A percentile compares a stretch with the other conserved stretches of the same genome.
Evolutionary conservation across 2,888 invertebrate genomes (phyloP).

Genomic region (Sarcophaga rosellei): DNA sequence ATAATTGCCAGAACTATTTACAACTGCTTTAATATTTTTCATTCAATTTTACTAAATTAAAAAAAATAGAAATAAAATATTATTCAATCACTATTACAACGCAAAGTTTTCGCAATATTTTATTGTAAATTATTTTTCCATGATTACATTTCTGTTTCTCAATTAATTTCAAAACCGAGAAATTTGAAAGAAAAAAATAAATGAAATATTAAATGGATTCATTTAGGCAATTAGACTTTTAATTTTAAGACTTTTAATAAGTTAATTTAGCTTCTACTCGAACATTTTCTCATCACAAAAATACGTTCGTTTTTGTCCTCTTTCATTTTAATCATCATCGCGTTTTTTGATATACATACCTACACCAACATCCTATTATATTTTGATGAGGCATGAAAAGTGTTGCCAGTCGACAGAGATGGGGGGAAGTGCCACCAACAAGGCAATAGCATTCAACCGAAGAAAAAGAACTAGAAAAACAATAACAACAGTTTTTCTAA

Average conservation of each 20-base stretch:
- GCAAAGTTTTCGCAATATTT: too few species aligned
- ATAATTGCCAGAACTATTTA: too few species aligned
- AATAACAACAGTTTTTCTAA: conserved; percentile 29
- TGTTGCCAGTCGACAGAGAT: conserved; percentile 53
- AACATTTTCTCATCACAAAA: conserved; percentile 46
- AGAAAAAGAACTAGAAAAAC: conserved; percentile 25
- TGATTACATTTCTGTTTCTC: too few species aligned
- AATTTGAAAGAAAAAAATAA: neutral
- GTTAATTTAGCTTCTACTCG: conserved; percentile 51
- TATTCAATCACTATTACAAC: too few species aligned
- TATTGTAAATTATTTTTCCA: too few species aligned
- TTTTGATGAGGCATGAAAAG: conserved; percentile 67
- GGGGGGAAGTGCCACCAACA: conserved; percentile 48
- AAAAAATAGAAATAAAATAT: too few species aligned
- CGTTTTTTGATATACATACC: neutral
- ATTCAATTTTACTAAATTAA: too few species aligned
- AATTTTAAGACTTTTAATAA: conserved; percentile 54
- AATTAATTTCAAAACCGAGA: too few species aligned
- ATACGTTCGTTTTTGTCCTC: neutral
- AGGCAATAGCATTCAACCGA: conserved; percentile 60
- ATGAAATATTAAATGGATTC: conserved; percentile 53
- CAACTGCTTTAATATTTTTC: too few species aligned
- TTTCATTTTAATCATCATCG: neutral
- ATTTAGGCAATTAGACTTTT: conserved; percentile 62
- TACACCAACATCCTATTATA: conserved; percentile 51